Conservation (phyloP, 1,140 invertebrate species). For the Phymorhynchus buccinoides region DNA sequence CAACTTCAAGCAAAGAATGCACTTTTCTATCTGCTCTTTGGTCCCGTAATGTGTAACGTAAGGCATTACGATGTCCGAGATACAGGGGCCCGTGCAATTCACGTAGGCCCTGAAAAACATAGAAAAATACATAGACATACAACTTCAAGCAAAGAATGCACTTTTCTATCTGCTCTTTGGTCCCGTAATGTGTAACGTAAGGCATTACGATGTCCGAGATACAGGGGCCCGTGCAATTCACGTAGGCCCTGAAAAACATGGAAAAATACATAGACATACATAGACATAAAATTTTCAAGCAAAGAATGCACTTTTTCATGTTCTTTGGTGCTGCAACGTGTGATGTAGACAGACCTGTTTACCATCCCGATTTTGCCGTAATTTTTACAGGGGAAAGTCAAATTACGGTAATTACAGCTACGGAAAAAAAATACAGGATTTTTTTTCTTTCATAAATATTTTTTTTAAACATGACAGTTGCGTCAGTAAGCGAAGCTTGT, state of each 20-base stretch:
- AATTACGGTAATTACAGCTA: no score
- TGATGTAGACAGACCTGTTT: no score
- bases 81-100: conserved; percentile 73
- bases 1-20: conserved; percentile 73
- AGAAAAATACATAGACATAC: no score
- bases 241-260: conserved; percentile 72
- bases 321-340: conserved; percentile 73
- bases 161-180: conserved; percentile 73
- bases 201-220: conserved; percentile 76
- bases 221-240: conserved; percentile 73
- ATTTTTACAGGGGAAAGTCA: no score
- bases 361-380: no score
- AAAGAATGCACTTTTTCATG: conserved; percentile 73
- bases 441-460: no score
- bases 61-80: conserved; percentile 76
- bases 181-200: conserved; percentile 75
- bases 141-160: conserved; percentile 73
- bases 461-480: no score
- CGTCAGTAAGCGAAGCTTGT: no score
- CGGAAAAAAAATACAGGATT: no score
- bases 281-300: no score
- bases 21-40: conserved; percentile 73
- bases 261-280: conserved; percentile 73
- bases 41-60: conserved; percentile 75
- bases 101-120: conserved; percentile 74